Conservation (phyloP, 2,113 vertebrate species). For the Anguilla japonica region DNA sequence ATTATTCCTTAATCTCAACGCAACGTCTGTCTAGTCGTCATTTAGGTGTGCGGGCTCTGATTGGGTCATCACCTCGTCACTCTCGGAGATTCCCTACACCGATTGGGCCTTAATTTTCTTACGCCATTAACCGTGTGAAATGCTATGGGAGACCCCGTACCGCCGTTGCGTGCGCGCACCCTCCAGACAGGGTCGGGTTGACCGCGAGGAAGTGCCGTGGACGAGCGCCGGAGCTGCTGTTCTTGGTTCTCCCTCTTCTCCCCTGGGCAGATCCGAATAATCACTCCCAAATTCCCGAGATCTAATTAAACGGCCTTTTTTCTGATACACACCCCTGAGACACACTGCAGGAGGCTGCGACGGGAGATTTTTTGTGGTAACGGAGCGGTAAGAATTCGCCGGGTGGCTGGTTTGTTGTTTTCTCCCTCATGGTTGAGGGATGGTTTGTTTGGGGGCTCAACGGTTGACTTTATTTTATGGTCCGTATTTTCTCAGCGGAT, state of each 20-base stretch:
- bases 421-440: constrained; percentile 14
- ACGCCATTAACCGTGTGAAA: constrained; percentile 18
- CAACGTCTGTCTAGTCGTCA: neutral
- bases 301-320: neutral
- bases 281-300: neutral
- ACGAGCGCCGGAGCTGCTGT: constrained; percentile 24
- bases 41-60: neutral
- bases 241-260: constrained; percentile 18
- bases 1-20: neutral
- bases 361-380: neutral
- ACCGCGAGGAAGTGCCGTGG: constrained; percentile 36
- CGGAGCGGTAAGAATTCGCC: constrained; percentile 33
- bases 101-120: constrained; percentile 26
- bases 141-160: constrained; percentile 35
- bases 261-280: constrained; percentile 22
- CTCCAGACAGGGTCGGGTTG: constrained; percentile 30
- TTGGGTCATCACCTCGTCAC: neutral
- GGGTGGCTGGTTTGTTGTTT: constrained; percentile 18
- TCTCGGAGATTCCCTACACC: neutral
- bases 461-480: neutral
- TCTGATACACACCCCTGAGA: neutral
- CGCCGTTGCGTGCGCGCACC: constrained; percentile 28
- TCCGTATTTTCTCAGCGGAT: constrained; percentile 2
- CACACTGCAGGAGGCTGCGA: constrained; percentile 13
- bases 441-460: constrained; percentile 14